These are phyloP conservation scores for Adoxophyes honmai DNA, from an alignment of 1,140 invertebrate species.

Conservation along the genomic window DNA sequence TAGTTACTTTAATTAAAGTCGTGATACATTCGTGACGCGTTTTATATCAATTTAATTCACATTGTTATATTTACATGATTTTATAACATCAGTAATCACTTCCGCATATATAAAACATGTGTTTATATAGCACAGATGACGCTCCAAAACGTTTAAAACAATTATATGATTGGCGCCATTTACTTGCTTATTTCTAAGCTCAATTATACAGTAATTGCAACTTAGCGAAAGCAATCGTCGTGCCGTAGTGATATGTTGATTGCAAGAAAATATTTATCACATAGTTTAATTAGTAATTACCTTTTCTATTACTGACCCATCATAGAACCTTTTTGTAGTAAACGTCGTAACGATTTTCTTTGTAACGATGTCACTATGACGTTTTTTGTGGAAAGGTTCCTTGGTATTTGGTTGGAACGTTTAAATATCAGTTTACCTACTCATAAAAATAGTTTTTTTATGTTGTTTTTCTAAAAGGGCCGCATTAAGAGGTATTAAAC, in stretches of 20 bases:
- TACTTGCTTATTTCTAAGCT: conserved; percentile 31
- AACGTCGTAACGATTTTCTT: too few relatives aligned
- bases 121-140: neutral
- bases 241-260: conserved; percentile 52
- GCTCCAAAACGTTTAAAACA: neutral
- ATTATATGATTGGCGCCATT: conserved; percentile 40
- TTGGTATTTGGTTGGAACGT: too few relatives aligned
- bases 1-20: too few relatives aligned
- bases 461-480: too few relatives aligned
- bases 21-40: neutral
- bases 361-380: too few relatives aligned
- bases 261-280: conserved; percentile 51
- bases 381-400: too few relatives aligned
- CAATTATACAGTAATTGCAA: conserved; percentile 46
- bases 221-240: conserved; percentile 29
- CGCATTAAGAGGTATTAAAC: conserved; percentile 13
- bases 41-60: neutral
- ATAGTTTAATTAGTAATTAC: too few relatives aligned
- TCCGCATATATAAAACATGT: conserved; percentile 6
- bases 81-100: neutral
- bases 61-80: conserved; percentile 10
- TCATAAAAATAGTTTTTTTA: too few relatives aligned
- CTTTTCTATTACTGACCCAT: too few relatives aligned
- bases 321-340: too few relatives aligned
- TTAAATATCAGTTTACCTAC: too few relatives aligned